Conservation (phyloP, 2,888 invertebrate genomes). For the Drosophila siamana region DNA sequence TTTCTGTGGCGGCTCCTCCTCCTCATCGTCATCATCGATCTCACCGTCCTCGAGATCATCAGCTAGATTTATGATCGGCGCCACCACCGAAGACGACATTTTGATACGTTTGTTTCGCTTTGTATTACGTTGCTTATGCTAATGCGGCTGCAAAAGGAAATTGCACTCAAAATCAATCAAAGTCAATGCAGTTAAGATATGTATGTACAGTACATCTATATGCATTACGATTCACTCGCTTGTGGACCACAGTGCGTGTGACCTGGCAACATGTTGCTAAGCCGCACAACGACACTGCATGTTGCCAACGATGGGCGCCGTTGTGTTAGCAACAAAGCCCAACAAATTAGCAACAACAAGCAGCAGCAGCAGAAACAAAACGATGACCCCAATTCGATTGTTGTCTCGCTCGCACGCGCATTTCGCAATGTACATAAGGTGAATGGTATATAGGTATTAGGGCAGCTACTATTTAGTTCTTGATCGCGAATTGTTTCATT, state of each 20-base stretch:
- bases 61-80: slow-evolving; percentile 70
- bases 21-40: slow-evolving; percentile 89
- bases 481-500: not conserved
- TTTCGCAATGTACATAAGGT: too few species aligned
- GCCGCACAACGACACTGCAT: slow-evolving; percentile 33
- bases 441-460: too few species aligned
- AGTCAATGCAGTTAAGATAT: not conserved
- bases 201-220: too few species aligned
- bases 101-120: slow-evolving; percentile 5
- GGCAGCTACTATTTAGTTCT: not conserved
- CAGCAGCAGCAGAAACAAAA: too few species aligned
- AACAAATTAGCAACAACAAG: slow-evolving; percentile 28
- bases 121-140: not conserved
- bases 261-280: slow-evolving; percentile 22
- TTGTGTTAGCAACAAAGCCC: not conserved
- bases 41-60: slow-evolving; percentile 95
- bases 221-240: slow-evolving; percentile 45
- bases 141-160: slow-evolving; percentile 4
- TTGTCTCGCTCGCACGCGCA: not conserved
- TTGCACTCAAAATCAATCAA: not conserved
- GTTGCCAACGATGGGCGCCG: slow-evolving; percentile 28
- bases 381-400: not conserved
- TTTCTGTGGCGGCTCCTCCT: slow-evolving; percentile 71
- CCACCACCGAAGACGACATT: slow-evolving; percentile 56
- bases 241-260: slow-evolving; percentile 41